Conservation (phyloP, 1,140 invertebrate genomes). For the Panagrolaimus sp. region DNA sequence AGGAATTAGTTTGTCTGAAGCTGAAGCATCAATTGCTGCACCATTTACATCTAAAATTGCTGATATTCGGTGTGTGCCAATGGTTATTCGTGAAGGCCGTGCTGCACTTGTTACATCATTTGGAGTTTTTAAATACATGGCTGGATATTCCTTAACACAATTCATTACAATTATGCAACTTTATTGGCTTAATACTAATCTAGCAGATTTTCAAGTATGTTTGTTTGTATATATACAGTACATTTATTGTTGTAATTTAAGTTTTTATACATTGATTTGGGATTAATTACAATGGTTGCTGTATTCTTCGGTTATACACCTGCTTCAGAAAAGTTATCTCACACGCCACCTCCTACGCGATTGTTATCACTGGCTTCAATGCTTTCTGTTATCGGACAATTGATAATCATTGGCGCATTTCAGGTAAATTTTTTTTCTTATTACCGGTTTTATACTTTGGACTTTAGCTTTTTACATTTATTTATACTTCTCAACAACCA, state of each 20-base stretch:
- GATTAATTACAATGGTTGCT: conserved; percentile 66
- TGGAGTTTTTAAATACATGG: conserved; percentile 95
- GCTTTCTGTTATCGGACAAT: conserved; percentile 50
- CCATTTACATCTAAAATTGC: conserved; percentile 84
- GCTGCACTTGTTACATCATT: conserved; percentile 89
- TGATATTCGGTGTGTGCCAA: conserved; percentile 82
- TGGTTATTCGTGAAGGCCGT: conserved; percentile 76
- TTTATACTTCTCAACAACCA: conserved; percentile 48
- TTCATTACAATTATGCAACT: conserved; percentile 85
- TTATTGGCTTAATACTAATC: conserved; percentile 65
- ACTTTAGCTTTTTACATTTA: conserved; percentile 49
- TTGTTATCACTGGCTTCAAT: conserved; percentile 52
- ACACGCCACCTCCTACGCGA: conserved; percentile 53
- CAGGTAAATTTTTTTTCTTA: conserved; percentile 36
- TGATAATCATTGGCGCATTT: conserved; percentile 46
- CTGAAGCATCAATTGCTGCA: conserved; percentile 88
- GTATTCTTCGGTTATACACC: conserved; percentile 59
- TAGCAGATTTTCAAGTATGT: conserved; percentile 45
- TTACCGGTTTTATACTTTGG: background rate
- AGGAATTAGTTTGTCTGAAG: conserved; percentile 88
- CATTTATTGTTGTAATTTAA: no score
- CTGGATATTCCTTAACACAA: conserved; percentile 84
- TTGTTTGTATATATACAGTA: no score
- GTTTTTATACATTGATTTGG: conserved; percentile 67
- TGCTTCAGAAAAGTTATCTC: conserved; percentile 43